Percentiles rank a stretch among this genome's conserved stretches.
Conservation (phyloP, 1,140 invertebrate species). For the Saccostrea echinata region DNA sequence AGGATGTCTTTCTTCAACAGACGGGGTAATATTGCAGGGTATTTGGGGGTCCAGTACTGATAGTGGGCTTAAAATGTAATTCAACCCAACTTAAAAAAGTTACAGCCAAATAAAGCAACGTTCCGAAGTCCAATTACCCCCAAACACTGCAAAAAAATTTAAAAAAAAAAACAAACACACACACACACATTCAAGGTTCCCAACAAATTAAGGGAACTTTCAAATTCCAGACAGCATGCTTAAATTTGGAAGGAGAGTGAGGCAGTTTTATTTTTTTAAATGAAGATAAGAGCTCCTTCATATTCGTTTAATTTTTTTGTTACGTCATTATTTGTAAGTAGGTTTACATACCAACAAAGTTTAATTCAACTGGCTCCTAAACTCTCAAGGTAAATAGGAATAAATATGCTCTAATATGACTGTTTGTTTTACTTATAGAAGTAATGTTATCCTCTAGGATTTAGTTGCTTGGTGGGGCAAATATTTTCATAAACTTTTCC, state of each 20-base stretch:
- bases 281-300: background rate
- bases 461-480: background rate
- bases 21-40: background rate
- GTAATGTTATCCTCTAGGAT: background rate
- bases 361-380: conserved; percentile 2
- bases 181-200: background rate
- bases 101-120: background rate
- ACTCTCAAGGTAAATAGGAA: background rate
- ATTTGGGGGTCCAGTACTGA: background rate
- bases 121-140: background rate
- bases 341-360: background rate
- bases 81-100: background rate
- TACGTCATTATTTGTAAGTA: background rate
- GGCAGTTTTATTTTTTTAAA: background rate
- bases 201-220: conserved; percentile 1
- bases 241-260: background rate
- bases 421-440: background rate
- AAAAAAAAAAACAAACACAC: background rate
- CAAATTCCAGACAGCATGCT: background rate
- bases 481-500: background rate
- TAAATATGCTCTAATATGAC: conserved; percentile 21
- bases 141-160: background rate
- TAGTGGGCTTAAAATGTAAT: conserved; percentile 18
- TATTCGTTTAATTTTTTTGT: background rate
- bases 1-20: background rate